Evolutionary conservation across 2,888 invertebrate species (phyloP), one percentile per base, ranked within the genome.

Genomic region (Acrobasis suavella): DNA sequence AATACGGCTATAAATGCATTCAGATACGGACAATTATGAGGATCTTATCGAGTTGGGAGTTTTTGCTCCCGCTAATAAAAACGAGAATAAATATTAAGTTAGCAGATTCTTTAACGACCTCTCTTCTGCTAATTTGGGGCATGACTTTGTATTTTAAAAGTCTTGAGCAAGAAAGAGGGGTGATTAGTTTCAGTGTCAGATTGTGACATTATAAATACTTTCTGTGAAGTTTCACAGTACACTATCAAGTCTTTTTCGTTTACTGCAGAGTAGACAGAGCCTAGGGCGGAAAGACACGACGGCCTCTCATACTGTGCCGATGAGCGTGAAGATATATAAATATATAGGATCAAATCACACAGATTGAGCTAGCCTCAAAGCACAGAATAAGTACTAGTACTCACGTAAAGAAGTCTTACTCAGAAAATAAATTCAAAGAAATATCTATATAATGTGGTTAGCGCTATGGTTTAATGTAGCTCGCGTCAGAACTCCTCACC

Each of bases 81-180:
- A 46, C 17, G 39, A 22, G 42, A 56, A 56, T 56, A 56, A 56
- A 56, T 56, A 56, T 56, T 56, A 56, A 56, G 56, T 56, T 56
- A 56, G 56, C 39, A 12, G 15, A 39, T 56, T 56, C 22, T 56
- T 56, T 56, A 56, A 56, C 46, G 56, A 56, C 56, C 39, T 38
- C 55, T 17, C 42, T 9, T n/a, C 15, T 55, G 15, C 39, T 16
- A 46, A 56, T 42, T 56, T 56, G 56, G 38, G 22, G 7, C 42
- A 14, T 12, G 56, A 42, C 12, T 42, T 56, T 10, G 9, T 14
- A 8, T 56, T 42, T 42, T 39, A 17, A 7, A 8, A 32, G 7
- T 32, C 32, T 32, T 7, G 32, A 32, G 8, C 8, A 32, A 32
- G 1, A 32, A 7, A 32, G 22, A 32, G 32, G 8, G 32, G 7